Evolutionary conservation across 2,888 invertebrate species (phyloP).

Genomic region (Drosophila mulleri): DNA sequence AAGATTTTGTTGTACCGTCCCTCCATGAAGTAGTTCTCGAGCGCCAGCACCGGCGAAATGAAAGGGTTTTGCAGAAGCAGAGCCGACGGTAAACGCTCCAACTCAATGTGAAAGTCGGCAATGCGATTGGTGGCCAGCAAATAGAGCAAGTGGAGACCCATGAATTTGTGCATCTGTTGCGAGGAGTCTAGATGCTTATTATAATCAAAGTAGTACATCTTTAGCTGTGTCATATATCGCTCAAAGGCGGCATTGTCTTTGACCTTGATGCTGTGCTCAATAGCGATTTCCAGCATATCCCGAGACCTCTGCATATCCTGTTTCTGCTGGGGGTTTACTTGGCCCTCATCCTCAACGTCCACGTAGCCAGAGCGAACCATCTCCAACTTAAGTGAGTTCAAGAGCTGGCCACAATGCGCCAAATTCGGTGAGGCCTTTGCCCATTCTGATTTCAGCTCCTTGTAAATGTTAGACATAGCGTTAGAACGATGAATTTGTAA

Average conservation of each 20-base stretch:
- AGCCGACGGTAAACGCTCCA: conserved; percentile 68
- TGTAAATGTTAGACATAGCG: conserved; percentile 48
- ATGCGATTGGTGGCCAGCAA: conserved; percentile 70
- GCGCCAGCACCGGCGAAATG: conserved; percentile 60
- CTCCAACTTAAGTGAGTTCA: conserved; percentile 65
- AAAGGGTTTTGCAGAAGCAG: conserved; percentile 53
- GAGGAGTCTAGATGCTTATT: conserved; percentile 54
- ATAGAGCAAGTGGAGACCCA: conserved; percentile 67
- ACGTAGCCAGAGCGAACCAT: conserved; percentile 45
- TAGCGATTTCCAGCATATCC: conserved; percentile 68
- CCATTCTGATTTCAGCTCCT: conserved; percentile 67
- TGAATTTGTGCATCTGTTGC: conserved; percentile 67
- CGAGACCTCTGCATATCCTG: conserved; percentile 50
- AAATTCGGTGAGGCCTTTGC: conserved; percentile 56
- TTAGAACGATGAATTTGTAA: conserved; percentile 14
- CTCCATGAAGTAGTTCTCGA: conserved; percentile 73
- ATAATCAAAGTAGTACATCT: conserved; percentile 68
- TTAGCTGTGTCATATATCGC: conserved; percentile 69
- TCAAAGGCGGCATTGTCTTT: conserved; percentile 68
- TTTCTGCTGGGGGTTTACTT: conserved; percentile 18
- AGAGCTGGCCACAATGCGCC: conserved; percentile 40
- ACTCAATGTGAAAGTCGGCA: conserved; percentile 69
- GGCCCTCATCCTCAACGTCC: background rate
- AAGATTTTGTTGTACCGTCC: conserved; percentile 70
- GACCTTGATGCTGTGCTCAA: conserved; percentile 65